Base-by-base conservation (phyloP, 2,888 invertebrate genomes). In the Scaptomyza cyrtandrae region DNA sequence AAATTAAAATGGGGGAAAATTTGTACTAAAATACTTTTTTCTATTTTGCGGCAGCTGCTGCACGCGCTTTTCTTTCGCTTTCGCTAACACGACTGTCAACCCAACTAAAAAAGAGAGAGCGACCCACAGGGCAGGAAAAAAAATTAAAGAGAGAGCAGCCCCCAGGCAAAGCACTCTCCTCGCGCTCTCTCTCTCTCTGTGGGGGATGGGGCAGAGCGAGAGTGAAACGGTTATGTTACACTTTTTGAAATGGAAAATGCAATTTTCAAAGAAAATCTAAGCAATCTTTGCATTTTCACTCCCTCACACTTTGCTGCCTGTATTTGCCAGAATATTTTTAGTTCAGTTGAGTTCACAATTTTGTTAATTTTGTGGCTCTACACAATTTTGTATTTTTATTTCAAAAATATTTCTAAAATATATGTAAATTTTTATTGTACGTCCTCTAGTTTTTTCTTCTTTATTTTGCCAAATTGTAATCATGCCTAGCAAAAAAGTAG, bases 1-100 rank as follows among this genome's bases (percentile, higher is more conserved):
- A 73, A 80, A 55, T 66, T 63, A 79, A 73, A 39, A 73, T 71
- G 63, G 46, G 10, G 10, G 2, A 76, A 61, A 70, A 73, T 66
- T 78, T 33, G 66, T 24, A 65, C 78, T 66, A 80, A 61, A 72
- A 75, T 52, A 55, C 43, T 66, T 39, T 16, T 10, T 41, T 4
- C 37, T 37, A 37, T 41, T 10, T n/a, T 45, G 74, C 78, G 81
- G 55, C 69, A 80, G 71, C 69, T 65, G 78, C 67, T 67, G 79
- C 79, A 73, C 73, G 63, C 79, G 56, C 71, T 84, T 81, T 71
- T 74, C 46, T 62, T 62, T 68, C 62, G 65, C 60, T 68, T 66
- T 69, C 70, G 60, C 59, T 60, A 46, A 55, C 65, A 68, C 78
- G 65, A 84, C 75, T 81, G 85, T 56, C 54, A 37, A 37, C 37